Conservation (phyloP, 1,140 invertebrate genomes). For the Sitophilus oryzae region DNA sequence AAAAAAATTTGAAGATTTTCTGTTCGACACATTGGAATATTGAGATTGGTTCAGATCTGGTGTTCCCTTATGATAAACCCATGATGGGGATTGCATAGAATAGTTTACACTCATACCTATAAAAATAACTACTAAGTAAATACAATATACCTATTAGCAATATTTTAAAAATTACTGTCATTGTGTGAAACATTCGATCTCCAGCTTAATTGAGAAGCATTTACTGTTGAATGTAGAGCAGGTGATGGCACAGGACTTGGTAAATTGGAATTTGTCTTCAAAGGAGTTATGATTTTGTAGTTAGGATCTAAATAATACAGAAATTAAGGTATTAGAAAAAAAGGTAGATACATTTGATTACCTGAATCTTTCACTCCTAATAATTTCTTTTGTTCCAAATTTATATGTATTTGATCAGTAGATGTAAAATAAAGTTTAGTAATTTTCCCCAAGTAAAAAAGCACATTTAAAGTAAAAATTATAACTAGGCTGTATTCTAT, state of each 20-base stretch:
- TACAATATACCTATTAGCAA: neutral
- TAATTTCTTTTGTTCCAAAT: constrained; percentile 41
- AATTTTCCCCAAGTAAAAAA: constrained; percentile 45
- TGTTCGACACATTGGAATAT: constrained; percentile 9
- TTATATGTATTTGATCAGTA: constrained; percentile 38
- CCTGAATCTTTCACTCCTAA: constrained; percentile 40
- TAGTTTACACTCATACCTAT: constrained; percentile 36
- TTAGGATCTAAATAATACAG: constrained; percentile 25
- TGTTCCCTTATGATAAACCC: constrained; percentile 27
- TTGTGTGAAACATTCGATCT: constrained; percentile 30
- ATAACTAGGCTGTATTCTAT: constrained; percentile 39
- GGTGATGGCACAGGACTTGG: neutral
- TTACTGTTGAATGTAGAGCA: constrained; percentile 2
- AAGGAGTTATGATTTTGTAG: constrained; percentile 28
- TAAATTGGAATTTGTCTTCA: constrained; percentile 10
- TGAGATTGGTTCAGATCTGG: neutral
- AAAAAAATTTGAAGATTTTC: constrained; percentile 30
- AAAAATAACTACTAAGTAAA: constrained; percentile 13
- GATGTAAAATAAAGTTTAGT: constrained; percentile 35
- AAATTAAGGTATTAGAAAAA: neutral
- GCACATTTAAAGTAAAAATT: constrained; percentile 40
- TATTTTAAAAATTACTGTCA: constrained; percentile 32
- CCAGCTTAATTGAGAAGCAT: constrained; percentile 17
- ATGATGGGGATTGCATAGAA: constrained; percentile 36
- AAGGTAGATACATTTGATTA: constrained; percentile 9